These are phyloP conservation scores for Circaetus gallicus DNA, from an alignment of 2,113 vertebrate species.

Conservation along the genomic window DNA sequence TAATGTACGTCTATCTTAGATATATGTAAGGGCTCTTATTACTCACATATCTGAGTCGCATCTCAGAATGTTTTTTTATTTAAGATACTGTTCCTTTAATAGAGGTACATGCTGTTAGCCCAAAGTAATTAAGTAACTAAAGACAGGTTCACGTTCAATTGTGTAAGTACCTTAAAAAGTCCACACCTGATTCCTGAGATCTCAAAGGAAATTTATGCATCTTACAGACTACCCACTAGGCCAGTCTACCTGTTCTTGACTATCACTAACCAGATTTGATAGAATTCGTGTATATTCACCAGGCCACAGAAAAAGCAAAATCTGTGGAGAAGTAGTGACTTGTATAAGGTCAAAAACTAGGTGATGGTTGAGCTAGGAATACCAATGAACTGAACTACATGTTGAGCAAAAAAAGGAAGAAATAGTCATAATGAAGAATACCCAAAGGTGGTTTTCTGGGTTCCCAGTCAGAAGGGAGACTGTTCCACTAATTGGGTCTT, in stretches of 20 bases:
- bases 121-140: not conserved
- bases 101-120: not conserved
- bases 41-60: not conserved
- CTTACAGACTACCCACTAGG: not conserved
- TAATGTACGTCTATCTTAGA: not conserved
- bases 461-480: constrained; percentile 24
- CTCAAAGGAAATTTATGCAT: not conserved
- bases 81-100: not conserved
- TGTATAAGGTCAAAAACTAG: not conserved
- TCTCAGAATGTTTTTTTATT: not conserved
- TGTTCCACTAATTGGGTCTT: constrained; percentile 46
- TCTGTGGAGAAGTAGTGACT: not conserved
- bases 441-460: not conserved
- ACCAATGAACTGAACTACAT: not conserved
- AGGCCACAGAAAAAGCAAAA: not conserved
- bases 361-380: not conserved
- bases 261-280: not conserved
- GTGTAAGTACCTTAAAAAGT: not conserved
- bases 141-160: not conserved
- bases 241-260: not conserved
- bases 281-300: not conserved
- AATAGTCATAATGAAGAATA: not conserved
- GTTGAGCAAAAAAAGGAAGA: not conserved
- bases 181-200: not conserved
- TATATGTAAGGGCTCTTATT: not conserved